Conservation (phyloP, 2,888 invertebrate genomes). For the Pachymerium ferrugineum region DNA sequence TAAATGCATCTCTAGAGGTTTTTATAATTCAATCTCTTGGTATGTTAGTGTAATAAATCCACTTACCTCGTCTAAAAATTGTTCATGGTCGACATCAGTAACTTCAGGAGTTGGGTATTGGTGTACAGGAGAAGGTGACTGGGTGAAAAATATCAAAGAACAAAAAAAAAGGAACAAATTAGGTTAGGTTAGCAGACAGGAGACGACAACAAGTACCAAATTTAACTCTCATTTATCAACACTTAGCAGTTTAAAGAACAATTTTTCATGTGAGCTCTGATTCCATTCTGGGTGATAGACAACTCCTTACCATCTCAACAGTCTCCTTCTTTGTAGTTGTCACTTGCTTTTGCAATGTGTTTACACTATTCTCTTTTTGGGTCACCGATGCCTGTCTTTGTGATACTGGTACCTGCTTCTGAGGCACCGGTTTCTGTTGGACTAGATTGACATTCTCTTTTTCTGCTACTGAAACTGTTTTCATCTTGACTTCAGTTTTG, state of each 20-base stretch:
- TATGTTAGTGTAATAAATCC: background rate
- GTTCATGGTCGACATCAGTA: background rate
- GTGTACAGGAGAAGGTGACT: background rate
- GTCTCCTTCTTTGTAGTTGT: background rate
- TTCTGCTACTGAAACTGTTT: background rate
- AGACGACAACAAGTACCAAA: background rate
- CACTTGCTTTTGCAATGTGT: background rate
- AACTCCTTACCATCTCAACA: background rate
- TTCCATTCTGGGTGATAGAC: background rate
- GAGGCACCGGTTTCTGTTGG: background rate
- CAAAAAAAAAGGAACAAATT: slow-evolving; percentile 5
- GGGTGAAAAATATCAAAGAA: background rate
- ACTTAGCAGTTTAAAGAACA: background rate
- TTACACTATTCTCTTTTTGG: background rate
- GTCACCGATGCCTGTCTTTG: background rate
- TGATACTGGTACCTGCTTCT: background rate
- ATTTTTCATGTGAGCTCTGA: background rate
- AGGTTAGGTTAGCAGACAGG: background rate
- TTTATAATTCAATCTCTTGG: background rate
- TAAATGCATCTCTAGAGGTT: too few species aligned
- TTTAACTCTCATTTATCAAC: background rate
- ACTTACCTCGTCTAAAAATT: background rate
- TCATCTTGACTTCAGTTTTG: slow-evolving; percentile 20
- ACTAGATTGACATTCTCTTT: slow-evolving; percentile 15
- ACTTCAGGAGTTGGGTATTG: background rate